Evolutionary conservation across 1,140 invertebrate species (phyloP).

Genomic region (Nasonia vitripennis): DNA sequence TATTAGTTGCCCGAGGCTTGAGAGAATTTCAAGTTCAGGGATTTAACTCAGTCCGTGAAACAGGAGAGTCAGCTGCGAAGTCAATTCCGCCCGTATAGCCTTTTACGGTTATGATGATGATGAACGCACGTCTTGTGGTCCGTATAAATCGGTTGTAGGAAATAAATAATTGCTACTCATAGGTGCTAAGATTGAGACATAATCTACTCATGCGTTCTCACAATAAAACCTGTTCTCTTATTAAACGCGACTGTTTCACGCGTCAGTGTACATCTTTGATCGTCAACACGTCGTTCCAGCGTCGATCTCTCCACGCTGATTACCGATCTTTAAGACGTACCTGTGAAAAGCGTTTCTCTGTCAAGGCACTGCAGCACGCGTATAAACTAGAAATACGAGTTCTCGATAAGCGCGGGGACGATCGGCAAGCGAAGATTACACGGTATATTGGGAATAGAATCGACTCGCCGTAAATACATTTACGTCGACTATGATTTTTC

Average conservation of each 20-base stretch:
- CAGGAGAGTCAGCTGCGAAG: neutral
- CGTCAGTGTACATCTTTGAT: neutral
- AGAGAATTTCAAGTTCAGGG: conserved; percentile 36
- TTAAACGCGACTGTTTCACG: no score
- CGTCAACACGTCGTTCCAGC: neutral
- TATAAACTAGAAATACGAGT: conserved; percentile 49
- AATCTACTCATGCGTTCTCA: no score
- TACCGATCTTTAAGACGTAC: neutral
- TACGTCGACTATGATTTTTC: neutral
- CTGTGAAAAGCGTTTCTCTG: neutral
- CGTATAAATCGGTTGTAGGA: no score
- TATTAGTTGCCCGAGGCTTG: conserved; percentile 2
- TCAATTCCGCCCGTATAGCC: neutral
- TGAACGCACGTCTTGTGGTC: neutral
- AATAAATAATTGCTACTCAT: no score
- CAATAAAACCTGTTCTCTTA: no score
- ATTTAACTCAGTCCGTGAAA: neutral
- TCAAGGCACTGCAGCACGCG: neutral
- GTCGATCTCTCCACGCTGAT: conserved; percentile 2
- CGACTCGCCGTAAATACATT: neutral
- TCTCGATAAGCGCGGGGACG: neutral
- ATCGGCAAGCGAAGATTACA: conserved; percentile 24
- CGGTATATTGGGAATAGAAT: conserved; percentile 19
- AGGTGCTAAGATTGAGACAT: no score
- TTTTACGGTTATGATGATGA: neutral